Base-by-base conservation (phyloP, 1,140 invertebrate genomes). In the Cydia amplana region DNA sequence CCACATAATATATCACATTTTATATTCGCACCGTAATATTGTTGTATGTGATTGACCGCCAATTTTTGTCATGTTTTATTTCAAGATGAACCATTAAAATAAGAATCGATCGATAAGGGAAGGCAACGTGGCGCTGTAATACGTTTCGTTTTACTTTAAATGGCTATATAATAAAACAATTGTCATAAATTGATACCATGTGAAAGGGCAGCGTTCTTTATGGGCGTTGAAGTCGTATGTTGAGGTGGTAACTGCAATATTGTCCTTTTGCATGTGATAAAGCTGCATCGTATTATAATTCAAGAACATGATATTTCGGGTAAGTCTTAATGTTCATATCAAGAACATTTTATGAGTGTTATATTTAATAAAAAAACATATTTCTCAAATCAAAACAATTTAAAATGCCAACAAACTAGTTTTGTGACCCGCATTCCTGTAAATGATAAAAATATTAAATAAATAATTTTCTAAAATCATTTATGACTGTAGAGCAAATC, bases 1-100 rank as follows among this genome's bases (percentile, higher is more conserved):
- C n/a, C n/a, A n/a, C n/a, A n/a, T 25, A 32, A 32, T 32, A 32
- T 4, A 2, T 32, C 32, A 32, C 5, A 32, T 32, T 32, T 32
- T 6, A 32, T 32, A 32, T 32, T 32, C 32, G 0, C 32, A 32
- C 32, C 5, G 5, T 32, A 32, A 32, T 32, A 4, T 32, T 43
- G 40, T 43, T 43, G 9, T 12, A 43, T n/a, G n/a, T n/a, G 40
- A 43, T 43, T 43, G 10, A 43, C 10, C 40, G 9, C 10, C 10
- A 43, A 6, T 32, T 32, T 43, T 51, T 51, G 12, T 51, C 75
- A 80, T 73, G 60, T 72, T 75, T 78, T 77, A 18, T 18, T 51
- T 18, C n/a, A 51, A 51, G 49, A 18, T 51, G 12, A 18, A 6
- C 14, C 16, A n/a, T 0, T 4, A n/a, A 51, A 51, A 51, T 51